Evolutionary conservation across 1,140 invertebrate genomes (phyloP).

Genomic region (Heliconius hermathena): DNA sequence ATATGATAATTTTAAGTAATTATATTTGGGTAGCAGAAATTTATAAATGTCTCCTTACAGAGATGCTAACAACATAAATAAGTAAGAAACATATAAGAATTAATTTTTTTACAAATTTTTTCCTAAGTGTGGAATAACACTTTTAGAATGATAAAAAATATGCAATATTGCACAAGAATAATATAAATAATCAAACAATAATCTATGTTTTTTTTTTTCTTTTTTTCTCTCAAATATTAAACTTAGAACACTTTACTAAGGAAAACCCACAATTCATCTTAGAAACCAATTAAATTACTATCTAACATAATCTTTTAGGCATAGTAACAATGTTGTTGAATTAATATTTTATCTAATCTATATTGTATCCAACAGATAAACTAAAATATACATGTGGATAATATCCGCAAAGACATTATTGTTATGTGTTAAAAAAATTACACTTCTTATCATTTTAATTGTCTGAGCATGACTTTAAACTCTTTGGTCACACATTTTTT

Average conservation of each 20-base stretch:
- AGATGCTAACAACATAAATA: no score
- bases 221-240: background rate
- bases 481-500: background rate
- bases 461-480: background rate
- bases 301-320: background rate
- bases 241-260: background rate
- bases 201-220: background rate
- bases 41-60: no score
- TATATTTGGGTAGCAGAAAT: no score
- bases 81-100: no score
- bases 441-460: background rate
- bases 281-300: constrained; percentile 2
- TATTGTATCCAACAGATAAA: constrained; percentile 1
- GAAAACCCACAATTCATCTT: background rate
- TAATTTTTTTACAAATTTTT: no score
- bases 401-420: background rate
- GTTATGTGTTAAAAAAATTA: background rate
- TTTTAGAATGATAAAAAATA: no score
- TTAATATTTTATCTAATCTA: constrained; percentile 1
- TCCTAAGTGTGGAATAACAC: no score
- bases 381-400: background rate
- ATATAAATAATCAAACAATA: no score
- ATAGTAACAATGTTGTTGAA: constrained; percentile 6
- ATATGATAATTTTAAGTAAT: no score
- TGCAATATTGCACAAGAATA: no score